Evolutionary conservation across 2,888 invertebrate genomes (phyloP).

Genomic region (Spilarctia lutea): DNA sequence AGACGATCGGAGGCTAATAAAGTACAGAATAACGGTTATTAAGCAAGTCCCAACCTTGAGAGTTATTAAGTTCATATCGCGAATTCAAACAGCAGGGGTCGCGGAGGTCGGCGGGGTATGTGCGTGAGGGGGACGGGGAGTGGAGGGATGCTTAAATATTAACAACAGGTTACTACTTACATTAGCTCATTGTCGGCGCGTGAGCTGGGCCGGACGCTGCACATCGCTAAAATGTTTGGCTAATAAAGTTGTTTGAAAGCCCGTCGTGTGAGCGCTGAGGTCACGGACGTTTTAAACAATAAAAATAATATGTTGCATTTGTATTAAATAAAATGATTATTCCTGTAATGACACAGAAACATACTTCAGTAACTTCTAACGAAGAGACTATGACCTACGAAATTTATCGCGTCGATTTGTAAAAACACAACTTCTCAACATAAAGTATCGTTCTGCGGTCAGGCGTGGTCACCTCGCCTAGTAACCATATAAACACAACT

Average conservation of each 20-base stretch:
- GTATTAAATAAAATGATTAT: too few relatives aligned
- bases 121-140: background rate
- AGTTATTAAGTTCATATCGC: conserved; percentile 39
- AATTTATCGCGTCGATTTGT: too few relatives aligned
- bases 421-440: too few relatives aligned
- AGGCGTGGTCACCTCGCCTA: too few relatives aligned
- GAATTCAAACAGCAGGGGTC: conserved; percentile 33
- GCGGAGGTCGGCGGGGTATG: background rate
- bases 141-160: conserved; percentile 37
- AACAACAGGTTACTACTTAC: conserved; percentile 49
- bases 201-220: conserved; percentile 1
- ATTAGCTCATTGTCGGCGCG: conserved; percentile 26
- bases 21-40: conserved; percentile 31
- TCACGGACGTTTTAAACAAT: conserved; percentile 4
- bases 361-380: too few relatives aligned
- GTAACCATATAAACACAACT: too few relatives aligned
- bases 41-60: conserved; percentile 30
- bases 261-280: conserved; percentile 12
- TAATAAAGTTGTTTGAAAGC: conserved; percentile 18
- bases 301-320: background rate
- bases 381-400: too few relatives aligned
- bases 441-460: too few relatives aligned
- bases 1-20: conserved; percentile 21
- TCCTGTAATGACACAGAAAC: too few relatives aligned
- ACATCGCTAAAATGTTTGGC: conserved; percentile 14